Base-by-base conservation (phyloP, 2,797 vertebrate species). In the Anableps anableps region DNA sequence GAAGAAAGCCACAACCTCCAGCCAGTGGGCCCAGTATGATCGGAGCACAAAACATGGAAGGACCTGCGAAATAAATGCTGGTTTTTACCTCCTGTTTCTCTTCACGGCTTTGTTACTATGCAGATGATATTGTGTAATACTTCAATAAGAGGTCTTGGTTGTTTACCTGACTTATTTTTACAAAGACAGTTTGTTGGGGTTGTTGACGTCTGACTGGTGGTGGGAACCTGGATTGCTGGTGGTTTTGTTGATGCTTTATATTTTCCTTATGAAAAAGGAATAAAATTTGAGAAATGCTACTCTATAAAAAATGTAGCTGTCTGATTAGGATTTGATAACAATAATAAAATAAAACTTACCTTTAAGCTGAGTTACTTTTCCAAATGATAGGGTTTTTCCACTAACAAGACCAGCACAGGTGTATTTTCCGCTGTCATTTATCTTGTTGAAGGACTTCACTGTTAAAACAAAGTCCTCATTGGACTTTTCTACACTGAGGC, bases 1-100 rank as follows among this genome's bases (percentile, higher is more conserved):
- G 82, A 31, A 96, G 91, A 84, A 96, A 70, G 80, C 89, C 93
- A 47, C 93, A 95, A 77, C 89, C 85, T 1, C 82, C 91, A 0
- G 74, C 90, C 76, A 96, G 80, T 26, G 95, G 81, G 17, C 79
- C 92, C 80, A 95, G 83, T 5, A 96, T 91, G 70, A 92, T 1
- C 0, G 62, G 80, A 34, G 86, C 21, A 75, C 96, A 96, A 10
- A 23, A 34, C 31, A 89, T 0, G 5, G 4, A 5, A 0, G 5
- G 21, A 3, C 1, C 23, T n/a, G 9, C 1, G 1, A 72, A 80
- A 85, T 76, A 36, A 79, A 0, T 0, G 0, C 3, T 11, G 75
- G 6, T 8, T 47, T n/a, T 80, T 48, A 87, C 9, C 50, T 48
- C 1, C 4, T 19, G 68, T 51, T 79, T 48, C 6, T 76, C 2